phyloP scores from a whole-genome alignment of 2,888 invertebrate genomes.

The Thalpophila matura region DNA sequence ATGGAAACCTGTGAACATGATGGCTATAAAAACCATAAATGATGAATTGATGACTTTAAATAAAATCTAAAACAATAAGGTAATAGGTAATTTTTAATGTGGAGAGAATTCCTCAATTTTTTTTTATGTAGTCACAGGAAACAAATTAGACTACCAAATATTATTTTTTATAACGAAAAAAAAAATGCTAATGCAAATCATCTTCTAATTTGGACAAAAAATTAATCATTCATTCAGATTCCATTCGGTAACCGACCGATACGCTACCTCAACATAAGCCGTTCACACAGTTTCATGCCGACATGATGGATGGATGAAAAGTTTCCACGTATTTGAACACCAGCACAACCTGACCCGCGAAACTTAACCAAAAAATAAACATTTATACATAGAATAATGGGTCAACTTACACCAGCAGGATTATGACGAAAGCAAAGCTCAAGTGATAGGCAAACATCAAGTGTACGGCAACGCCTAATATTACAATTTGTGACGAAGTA shows the following conservation, averaged over 20 bases:
- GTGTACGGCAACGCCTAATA: constrained; percentile 48
- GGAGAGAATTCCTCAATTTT: not conserved
- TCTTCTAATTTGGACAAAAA: constrained; percentile 19
- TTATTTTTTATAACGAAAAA: not conserved
- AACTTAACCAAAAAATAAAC: constrained; percentile 19
- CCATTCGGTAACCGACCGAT: constrained; percentile 61
- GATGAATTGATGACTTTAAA: constrained; percentile 6
- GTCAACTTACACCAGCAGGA: constrained; percentile 60
- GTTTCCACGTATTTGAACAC: constrained; percentile 66
- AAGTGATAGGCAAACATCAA: constrained; percentile 68
- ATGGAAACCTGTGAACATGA: constrained; percentile 28
- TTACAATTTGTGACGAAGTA: constrained; percentile 53
- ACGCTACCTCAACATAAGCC: constrained; percentile 63
- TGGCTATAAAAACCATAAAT: constrained; percentile 16
- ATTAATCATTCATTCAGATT: constrained; percentile 49
- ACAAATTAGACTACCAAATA: not conserved
- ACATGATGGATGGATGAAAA: constrained; percentile 68
- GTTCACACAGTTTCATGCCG: constrained; percentile 66
- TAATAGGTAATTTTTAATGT: no score
- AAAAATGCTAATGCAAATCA: constrained; percentile 26
- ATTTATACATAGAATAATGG: constrained; percentile 33
- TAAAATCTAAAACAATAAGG: no score
- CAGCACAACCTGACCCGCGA: constrained; percentile 51
- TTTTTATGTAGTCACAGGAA: constrained; percentile 15
- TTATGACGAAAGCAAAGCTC: constrained; percentile 73